Evolutionary conservation across 2,888 invertebrate species (phyloP), one percentile per base, ranked within the genome.

Genomic region (Apamea epomidion): DNA sequence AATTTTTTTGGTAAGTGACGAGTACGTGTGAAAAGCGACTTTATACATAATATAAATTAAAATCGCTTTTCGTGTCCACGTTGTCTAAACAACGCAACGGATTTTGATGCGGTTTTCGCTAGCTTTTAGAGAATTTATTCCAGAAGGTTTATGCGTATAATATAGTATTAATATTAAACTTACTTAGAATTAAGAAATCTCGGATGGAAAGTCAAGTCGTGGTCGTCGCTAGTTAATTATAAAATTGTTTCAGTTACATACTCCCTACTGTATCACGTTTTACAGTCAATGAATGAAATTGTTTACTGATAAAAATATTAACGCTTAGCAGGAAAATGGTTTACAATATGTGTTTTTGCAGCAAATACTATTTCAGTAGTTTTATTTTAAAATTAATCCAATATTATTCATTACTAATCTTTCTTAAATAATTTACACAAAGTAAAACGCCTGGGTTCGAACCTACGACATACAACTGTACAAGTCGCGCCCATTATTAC

Each of bases 261-360:
- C 8, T 2, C n/a, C 18, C n/a, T 10, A 45, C 5, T 18, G 3
- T 21, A 32, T 69, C 12, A 48, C 37, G 29, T 21, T 12, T 25
- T 37, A 29, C 29, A 21, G 21, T 60, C 21, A 62, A 21, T 69
- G 42, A 78, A 45, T 64, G 70, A 21, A 64, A 64, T 4, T 45
- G 70, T 79, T 54, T 65, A 70, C 45, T 70, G 32, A 70, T 79
- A 54, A 64, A 21, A 45, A 21, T 51, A n/a, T 42, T 2, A 42
- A 8, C 4, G 45, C 16, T 64, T 45, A 62, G 1, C n/a, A 54
- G 79, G 69, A 79, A 78, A 79, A 64, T 6, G 12, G 29, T 29
- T 12, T 64, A 42, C 14, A 2, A 12, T 18, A 58, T n/a, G n/a
- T 67, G n/a, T n/a, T 77, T 45, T 45, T 12, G 2, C 7, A 0